Evolutionary conservation across 2,113 vertebrate species (phyloP).

Genomic region (Atrichornis clamosus): DNA sequence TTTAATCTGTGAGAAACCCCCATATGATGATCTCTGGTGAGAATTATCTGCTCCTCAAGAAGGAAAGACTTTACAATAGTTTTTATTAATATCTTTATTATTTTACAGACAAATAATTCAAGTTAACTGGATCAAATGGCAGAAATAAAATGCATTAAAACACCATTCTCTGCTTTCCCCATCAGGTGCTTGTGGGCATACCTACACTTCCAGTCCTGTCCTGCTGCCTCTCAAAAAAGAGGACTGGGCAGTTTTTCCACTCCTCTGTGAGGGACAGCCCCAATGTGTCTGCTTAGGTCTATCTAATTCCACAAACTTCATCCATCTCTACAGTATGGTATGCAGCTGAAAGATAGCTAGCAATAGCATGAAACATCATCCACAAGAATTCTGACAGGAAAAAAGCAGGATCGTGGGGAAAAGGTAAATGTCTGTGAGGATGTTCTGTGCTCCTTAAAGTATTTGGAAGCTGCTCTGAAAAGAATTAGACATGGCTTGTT

Average conservation of each 20-base stretch:
- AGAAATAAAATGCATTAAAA: not conserved
- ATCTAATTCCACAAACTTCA: not conserved
- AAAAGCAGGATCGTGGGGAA: not conserved
- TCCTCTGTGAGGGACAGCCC: not conserved
- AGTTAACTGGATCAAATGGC: not conserved
- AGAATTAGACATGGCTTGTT: not conserved
- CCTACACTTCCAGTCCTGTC: not conserved
- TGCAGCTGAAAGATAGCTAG: not conserved
- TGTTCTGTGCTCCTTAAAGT: not conserved
- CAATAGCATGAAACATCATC: not conserved
- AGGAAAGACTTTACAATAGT: not conserved
- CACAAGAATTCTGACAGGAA: not conserved
- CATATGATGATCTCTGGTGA: accelerated
- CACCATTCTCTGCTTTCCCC: not conserved
- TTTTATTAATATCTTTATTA: not conserved
- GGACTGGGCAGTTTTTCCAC: not conserved
- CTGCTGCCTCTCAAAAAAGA: not conserved
- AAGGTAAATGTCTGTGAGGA: not conserved
- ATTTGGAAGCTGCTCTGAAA: not conserved
- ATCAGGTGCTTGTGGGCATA: not conserved
- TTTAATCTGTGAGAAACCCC: not conserved
- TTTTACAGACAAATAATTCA: not conserved
- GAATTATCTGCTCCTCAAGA: not conserved
- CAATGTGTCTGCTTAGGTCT: not conserved
- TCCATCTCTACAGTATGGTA: not conserved